Conservation (phyloP, 2,113 vertebrate species). For the Alligator mississippiensis region DNA sequence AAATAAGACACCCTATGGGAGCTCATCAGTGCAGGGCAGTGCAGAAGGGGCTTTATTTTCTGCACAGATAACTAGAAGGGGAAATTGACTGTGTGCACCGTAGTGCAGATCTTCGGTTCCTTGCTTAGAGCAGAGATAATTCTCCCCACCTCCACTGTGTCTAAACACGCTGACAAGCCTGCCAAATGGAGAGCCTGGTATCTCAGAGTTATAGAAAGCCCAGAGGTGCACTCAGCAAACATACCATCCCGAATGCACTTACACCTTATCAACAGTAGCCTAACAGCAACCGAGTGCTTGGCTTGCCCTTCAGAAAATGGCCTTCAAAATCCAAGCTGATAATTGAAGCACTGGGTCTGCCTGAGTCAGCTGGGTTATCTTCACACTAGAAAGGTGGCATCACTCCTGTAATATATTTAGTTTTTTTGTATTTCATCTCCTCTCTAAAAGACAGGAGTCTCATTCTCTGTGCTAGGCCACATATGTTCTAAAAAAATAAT, state of each 20-base stretch:
- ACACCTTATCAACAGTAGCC: background rate
- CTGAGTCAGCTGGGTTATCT: background rate
- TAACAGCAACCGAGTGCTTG: background rate
- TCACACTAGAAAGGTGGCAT: background rate
- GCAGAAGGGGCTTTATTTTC: background rate
- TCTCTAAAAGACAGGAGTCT: background rate
- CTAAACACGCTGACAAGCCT: conserved; percentile 41
- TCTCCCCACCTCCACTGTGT: conserved; percentile 3
- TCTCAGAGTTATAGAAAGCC: background rate
- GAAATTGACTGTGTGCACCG: background rate
- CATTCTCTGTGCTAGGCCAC: background rate
- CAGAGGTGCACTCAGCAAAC: background rate
- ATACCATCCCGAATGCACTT: background rate
- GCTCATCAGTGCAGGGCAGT: background rate
- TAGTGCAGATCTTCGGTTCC: background rate
- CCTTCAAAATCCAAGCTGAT: background rate
- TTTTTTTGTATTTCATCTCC: background rate
- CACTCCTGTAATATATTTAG: background rate
- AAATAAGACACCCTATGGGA: background rate
- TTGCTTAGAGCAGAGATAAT: background rate
- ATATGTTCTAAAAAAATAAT: background rate
- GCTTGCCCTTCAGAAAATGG: background rate
- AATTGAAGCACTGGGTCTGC: background rate
- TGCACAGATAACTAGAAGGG: background rate
- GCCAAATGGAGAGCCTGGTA: background rate